Base-by-base conservation (phyloP, 2,113 vertebrate species). In the Pterocles burchelli region DNA sequence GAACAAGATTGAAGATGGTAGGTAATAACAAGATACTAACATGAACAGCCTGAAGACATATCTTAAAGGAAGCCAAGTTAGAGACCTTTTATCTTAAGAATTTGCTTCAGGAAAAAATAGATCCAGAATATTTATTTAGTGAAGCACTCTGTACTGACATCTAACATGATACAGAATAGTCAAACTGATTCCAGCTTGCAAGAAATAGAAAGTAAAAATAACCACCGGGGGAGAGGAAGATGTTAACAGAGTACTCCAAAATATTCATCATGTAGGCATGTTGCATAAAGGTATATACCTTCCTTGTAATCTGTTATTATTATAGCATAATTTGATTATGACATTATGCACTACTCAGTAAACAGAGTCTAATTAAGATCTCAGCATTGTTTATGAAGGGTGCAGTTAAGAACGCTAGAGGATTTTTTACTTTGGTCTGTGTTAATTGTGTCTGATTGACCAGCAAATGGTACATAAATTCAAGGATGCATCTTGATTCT, bases 11-110 rank as follows among this genome's bases (percentile, higher is more conserved):
- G 79, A 96, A 94, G 80, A 77, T 2, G 3, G 57, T 73, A 81
- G 43, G 65, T 70, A 94, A 88, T 90, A 88, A 73, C 46, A 96
- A 92, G 80, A 70, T 76, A 67, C 48, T 76, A 71, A 93, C 66
- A 83, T n/a, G 52, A 83, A 71, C 16, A 15, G 62, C 91, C 88
- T 77, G n/a, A 96, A 95, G 93, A 79, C 58, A 80, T 59, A 65
- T 34, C 81, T 43, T 33, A 18, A 51, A 78, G 59, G 33, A 88
- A 88, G 54, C 18, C 65, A 85, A 87, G 26, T 68, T 13, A 66
- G 11, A 75, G 41, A 65, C 24, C 8, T 90, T 91, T 96, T 79
- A 72, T 93, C n/a, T 45, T 77, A 49, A 78, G 38, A 89, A 76
- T 74, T 91, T 85, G 38, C 41, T 89, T 68, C 57, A 86, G 81